Evolutionary conservation across 2,888 invertebrate species (phyloP), one percentile per base, ranked within the genome.

Genomic region (Embidobia sp.): DNA sequence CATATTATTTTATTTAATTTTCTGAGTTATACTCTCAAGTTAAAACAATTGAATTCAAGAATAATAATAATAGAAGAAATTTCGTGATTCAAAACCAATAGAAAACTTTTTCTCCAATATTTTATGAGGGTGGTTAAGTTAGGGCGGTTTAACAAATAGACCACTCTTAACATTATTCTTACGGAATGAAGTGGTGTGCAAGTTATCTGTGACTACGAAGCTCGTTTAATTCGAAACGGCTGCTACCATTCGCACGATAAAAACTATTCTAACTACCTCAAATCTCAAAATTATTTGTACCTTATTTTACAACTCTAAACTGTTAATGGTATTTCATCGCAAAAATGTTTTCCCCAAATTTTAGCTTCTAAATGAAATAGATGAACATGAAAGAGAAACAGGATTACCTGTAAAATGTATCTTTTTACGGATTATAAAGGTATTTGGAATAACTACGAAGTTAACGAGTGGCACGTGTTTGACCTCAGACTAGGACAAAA

Each of bases 231-330:
- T 76, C 55, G 67, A 57, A 63, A 35, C 72, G 72, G 72, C 75
- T 76, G 75, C 29, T 51, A 63, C 61, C 63, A 78, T 78, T 75
- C 78, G 72, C 78, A 78, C 75, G 75, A 72, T 78, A 78, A 78
- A 78, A 67, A 67, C 63, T 61, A 48, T 61, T 13, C 49, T 4
- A 59, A 64, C 33, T 59, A 70, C 59, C 46, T 48, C 15, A 31
- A 75, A 61, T 53, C 26, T 53, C 51, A 37, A 59, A 53, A 61
- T 55, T 49, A 57, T 67, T 42, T 49, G n/a, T 42, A 18, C 8
- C 18, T 42, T 7, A 42, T 42, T 7, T 37, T 15, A 37, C n/a
- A 8, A n/a, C 29, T 22, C 6, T 22, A 22, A 22, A 4, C 6
- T 22, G 3, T 22, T 22, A 4, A 22, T n/a, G n/a, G n/a, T n/a